These are phyloP conservation scores for Lytechinus pictus DNA, from an alignment of 35 echinoderm and acorn worm species.

Conservation along the genomic window DNA sequence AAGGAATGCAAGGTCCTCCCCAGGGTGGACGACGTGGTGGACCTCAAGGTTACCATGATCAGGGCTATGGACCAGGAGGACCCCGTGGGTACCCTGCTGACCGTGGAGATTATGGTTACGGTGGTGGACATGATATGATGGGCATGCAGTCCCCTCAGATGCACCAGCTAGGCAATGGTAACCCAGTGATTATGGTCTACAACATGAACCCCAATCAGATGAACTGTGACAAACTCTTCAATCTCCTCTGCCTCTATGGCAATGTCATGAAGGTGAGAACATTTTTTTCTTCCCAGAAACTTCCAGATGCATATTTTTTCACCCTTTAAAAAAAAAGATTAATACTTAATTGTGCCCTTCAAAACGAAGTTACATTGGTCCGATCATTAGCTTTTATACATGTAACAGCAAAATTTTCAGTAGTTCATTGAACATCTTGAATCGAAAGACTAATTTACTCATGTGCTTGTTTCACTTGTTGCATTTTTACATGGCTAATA, in stretches of 20 bases:
- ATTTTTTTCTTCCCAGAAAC: not conserved
- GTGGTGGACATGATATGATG: conserved; percentile 69
- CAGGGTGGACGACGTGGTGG: conserved; percentile 50
- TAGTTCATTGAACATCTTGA: too few species aligned
- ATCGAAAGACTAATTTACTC: too few species aligned
- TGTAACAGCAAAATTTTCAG: too few species aligned
- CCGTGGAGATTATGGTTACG: conserved; percentile 58
- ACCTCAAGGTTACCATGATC: conserved; percentile 35
- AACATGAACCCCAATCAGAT: conserved; percentile 90
- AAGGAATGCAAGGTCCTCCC: conserved; percentile 64
- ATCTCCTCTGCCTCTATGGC: conserved; percentile 94
- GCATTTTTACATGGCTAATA: too few species aligned
- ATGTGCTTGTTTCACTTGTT: too few species aligned
- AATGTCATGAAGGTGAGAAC: conserved; percentile 86
- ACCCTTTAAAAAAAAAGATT: too few species aligned
- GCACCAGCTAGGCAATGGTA: conserved; percentile 71
- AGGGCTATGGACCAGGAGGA: conserved; percentile 35
- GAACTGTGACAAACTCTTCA: conserved; percentile 99
- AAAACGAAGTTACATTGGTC: too few species aligned
- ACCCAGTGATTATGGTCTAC: conserved; percentile 94
- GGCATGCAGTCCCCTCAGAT: conserved; percentile 72
- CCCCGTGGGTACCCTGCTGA: conserved; percentile 60
- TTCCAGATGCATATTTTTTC: too few species aligned
- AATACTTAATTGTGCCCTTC: too few species aligned
- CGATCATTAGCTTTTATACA: too few species aligned